phyloP scores from a whole-genome alignment of 2,113 vertebrate species.

The Dipodomys stephensi region DNA sequence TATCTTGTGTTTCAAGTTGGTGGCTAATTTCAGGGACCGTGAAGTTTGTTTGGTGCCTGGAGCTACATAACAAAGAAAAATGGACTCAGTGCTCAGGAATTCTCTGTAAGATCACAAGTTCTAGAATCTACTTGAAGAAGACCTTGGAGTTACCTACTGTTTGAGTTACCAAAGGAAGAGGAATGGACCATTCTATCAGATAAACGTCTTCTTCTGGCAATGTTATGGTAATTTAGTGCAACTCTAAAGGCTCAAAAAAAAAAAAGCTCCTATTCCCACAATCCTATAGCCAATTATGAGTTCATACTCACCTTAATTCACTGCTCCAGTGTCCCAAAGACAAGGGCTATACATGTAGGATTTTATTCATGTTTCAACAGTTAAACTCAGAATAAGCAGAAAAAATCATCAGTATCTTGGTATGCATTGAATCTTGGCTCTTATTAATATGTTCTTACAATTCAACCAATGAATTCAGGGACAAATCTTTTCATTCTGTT shows the following conservation, averaged over 20 bases:
- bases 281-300: background rate
- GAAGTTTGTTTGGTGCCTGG: conserved; percentile 66
- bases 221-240: conserved; percentile 9
- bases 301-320: background rate
- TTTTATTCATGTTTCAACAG: conserved; percentile 45
- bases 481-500: conserved; percentile 24
- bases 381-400: background rate
- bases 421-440: conserved; percentile 7
- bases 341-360: conserved; percentile 42
- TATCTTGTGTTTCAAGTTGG: conserved; percentile 76
- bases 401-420: background rate
- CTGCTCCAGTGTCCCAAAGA: background rate
- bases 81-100: conserved; percentile 30
- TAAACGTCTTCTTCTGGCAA: background rate
- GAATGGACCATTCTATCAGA: background rate
- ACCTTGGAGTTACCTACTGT: conserved; percentile 18
- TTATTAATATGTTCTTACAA: background rate
- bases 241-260: background rate
- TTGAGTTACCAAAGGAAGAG: conserved; percentile 36
- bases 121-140: conserved; percentile 50
- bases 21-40: conserved; percentile 75
- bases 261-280: background rate
- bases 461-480: background rate
- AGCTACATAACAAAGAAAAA: conserved; percentile 70
- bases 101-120: conserved; percentile 61